Evolutionary conservation across 2,113 vertebrate species (phyloP).

Genomic region (Phodopus roborovskii): DNA sequence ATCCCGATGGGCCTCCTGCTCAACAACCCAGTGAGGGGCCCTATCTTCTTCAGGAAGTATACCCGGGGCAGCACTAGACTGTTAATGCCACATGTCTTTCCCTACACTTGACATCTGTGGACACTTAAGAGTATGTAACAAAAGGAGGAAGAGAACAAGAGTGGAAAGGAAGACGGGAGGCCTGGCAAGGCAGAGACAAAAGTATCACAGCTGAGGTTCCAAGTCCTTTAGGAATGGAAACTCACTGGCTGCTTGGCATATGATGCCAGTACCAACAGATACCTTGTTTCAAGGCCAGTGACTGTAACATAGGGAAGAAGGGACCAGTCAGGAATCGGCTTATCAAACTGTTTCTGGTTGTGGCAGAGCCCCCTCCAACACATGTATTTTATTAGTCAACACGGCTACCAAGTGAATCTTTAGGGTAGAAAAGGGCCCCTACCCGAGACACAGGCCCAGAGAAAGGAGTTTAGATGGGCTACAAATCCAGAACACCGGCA

Average conservation of each 20-base stretch:
- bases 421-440: background rate
- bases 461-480: background rate
- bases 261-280: background rate
- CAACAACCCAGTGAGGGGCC: constrained; percentile 2
- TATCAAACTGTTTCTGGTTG: background rate
- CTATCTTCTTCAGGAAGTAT: constrained; percentile 78
- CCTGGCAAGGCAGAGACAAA: background rate
- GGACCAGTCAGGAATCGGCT: background rate
- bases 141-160: constrained; percentile 65
- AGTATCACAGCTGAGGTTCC: background rate
- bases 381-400: background rate
- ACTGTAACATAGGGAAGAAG: background rate
- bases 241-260: background rate
- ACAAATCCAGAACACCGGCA: background rate
- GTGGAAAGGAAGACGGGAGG: constrained; percentile 50
- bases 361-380: too few relatives aligned
- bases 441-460: background rate
- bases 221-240: background rate
- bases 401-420: background rate
- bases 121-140: constrained; percentile 77
- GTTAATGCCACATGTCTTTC: constrained; percentile 64
- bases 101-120: constrained; percentile 81
- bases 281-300: background rate
- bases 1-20: constrained; percentile 64
- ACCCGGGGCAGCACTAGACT: constrained; percentile 55